Evolutionary conservation across 2,888 invertebrate species (phyloP), one percentile per base, ranked within the genome.

Genomic region (Pycnomerus fuliginosus): DNA sequence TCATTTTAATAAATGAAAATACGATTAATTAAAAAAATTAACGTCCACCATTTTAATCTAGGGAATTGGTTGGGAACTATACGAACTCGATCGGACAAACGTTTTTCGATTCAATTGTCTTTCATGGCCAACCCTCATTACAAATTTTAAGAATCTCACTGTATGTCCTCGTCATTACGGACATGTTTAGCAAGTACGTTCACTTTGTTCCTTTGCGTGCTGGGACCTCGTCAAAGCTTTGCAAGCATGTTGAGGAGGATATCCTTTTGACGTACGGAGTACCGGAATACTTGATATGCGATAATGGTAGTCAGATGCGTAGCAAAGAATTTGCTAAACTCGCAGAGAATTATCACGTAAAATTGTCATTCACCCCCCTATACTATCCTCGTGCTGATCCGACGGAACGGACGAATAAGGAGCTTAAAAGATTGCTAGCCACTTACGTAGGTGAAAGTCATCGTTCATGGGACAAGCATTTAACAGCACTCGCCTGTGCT

Each of bases 341-440:
- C n/a, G 12, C 8, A 2, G 2, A 13, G 14, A 5, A n/a, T 2
- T 33, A 3, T 35, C 8, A n/a, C n/a, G 13, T 11, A 13, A n/a
- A 2, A 14, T 3, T 29, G 11, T 34, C 24, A n/a, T 49, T 31
- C 29, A 65, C 60, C 0, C 56, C 63, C 1, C 40, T 44, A 1
- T 66, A 67, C 38, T 48, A 60, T 14, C 56, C 62, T 0, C 63
- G 65, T 29, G 58, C 58, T 2, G 65, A 68, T 44, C 62, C 62
- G 0, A 56, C 55, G 0, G 23, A 24, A 24, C 15, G 24, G 24
- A 28, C 22, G 2, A 54, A 54, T 24, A 35, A 33, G 13, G 44
- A 45, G 10, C 5, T 52, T 3, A 14, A 52, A 24, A 54, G 45
- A 3, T 38, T 43, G 31, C 20, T 54, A 7, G 8, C 32, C 4